Base-by-base conservation (phyloP, 2,888 invertebrate genomes). In the Lepidocyrtinus sp. region DNA sequence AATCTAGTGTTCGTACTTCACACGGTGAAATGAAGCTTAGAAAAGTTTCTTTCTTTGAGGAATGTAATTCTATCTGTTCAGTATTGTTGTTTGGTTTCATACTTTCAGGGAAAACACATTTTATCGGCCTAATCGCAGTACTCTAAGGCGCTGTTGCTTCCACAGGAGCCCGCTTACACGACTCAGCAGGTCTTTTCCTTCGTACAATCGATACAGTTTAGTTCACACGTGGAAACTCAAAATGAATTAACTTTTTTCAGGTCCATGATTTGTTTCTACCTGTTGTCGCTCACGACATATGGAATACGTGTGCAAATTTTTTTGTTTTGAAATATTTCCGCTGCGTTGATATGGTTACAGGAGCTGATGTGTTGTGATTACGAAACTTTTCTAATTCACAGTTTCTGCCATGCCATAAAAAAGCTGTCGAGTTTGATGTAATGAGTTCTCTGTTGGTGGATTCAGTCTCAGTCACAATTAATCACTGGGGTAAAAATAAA, bases 401-500 rank as follows among this genome's bases (percentile, higher is more conserved):
- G 12, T 36, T 36, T 5, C 12, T 36, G 12, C 36, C 36, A 7
- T 36, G 36, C 12, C 36, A 36, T 36, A 36, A 36, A 7, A 36
- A 36, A 36, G 12, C 36, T 7, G 12, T 7, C 36, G 5, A 36
- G 36, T 36, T n/a, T n/a, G n/a, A n/a, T n/a, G n/a, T 7, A 55
- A 55, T 55, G 55, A 55, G 55, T 7, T 55, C 55, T n/a, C 55
- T n/a, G 17, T 17, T n/a, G 55, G 17, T 55, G 55, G 9, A 55
- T 55, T 36, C 36, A 7, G 5, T n/a, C 12, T 55, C 55, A n/a
- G 15, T 55, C 55, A 55, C 17, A 55, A 55, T 55, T 55, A 55
- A 55, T 55, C 55, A 55, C 55, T 12, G 55, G 55, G 55, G 55
- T n/a, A n/a, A n/a, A 55, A 55, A 55, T 9, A 17, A n/a, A 55